Conservation (phyloP, 1,140 invertebrate genomes). For the Bathynomus jamesi region DNA sequence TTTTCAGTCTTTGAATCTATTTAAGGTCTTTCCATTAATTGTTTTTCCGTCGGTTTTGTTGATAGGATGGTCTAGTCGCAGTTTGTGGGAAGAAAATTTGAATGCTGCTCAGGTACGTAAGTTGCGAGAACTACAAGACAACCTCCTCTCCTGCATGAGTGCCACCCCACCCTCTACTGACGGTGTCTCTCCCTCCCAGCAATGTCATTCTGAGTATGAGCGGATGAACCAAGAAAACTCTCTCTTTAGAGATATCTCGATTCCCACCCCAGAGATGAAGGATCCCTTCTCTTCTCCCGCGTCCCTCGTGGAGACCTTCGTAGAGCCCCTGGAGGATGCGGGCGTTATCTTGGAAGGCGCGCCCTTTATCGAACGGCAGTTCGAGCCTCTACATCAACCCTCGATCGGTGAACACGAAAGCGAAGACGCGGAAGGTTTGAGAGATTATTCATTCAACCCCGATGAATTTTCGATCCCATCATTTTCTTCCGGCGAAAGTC, state of each 20-base stretch:
- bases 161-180: slow-evolving; percentile 6
- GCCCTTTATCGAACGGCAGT: not conserved
- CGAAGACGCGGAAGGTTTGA: too few species aligned
- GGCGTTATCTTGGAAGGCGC: slow-evolving; percentile 6
- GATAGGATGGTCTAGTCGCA: slow-evolving; percentile 29
- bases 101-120: slow-evolving; percentile 34
- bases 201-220: slow-evolving; percentile 5
- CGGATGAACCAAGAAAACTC: not conserved
- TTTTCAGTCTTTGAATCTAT: too few species aligned
- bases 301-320: slow-evolving; percentile 24
- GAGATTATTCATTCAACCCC: too few species aligned
- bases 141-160: slow-evolving; percentile 24
- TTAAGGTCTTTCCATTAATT: too few species aligned
- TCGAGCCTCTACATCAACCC: not conserved
- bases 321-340: slow-evolving; percentile 25
- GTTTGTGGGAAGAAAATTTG: slow-evolving; percentile 25
- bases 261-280: slow-evolving; percentile 4
- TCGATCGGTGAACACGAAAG: too few species aligned
- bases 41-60: too few species aligned
- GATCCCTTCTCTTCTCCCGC: slow-evolving; percentile 9
- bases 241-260: not conserved
- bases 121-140: slow-evolving; percentile 25
- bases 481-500: too few species aligned
- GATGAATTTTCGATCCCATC: too few species aligned
- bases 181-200: not conserved